These are phyloP conservation scores for Macrotis lagotis DNA, from an alignment of 2,113 vertebrate genomes.

Conservation along the genomic window DNA sequence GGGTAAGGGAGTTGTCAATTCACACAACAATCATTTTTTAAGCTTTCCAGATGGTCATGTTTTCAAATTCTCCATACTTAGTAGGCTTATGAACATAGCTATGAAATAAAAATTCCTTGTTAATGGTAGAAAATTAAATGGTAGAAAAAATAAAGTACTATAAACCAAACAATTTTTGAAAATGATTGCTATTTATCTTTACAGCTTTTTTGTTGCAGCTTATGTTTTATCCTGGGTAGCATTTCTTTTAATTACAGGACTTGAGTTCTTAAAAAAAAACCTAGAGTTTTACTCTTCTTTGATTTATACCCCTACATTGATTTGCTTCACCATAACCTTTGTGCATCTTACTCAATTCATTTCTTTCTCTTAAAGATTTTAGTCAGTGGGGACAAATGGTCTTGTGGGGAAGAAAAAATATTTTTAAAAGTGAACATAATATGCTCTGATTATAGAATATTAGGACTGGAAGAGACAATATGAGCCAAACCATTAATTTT, in stretches of 20 bases:
- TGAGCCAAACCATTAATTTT: background rate
- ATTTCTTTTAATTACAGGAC: conserved; percentile 29
- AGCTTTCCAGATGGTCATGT: conserved; percentile 28
- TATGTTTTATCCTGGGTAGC: conserved; percentile 48
- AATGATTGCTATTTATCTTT: background rate
- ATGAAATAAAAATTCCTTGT: conserved; percentile 17
- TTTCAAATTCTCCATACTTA: conserved; percentile 26
- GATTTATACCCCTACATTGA: conserved; percentile 63
- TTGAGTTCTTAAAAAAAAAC: conserved; percentile 68
- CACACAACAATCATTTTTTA: conserved; percentile 6
- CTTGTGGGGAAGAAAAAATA: no score
- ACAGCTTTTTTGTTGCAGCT: background rate
- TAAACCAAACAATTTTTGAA: conserved; percentile 38
- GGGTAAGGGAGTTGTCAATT: background rate
- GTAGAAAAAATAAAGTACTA: conserved; percentile 6
- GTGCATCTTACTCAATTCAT: conserved; percentile 60
- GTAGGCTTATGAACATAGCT: background rate
- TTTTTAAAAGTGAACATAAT: no score
- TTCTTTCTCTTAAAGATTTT: conserved; percentile 63
- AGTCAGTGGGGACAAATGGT: conserved; percentile 22
- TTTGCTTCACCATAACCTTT: conserved; percentile 53
- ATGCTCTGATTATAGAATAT: background rate
- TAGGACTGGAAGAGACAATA: background rate
- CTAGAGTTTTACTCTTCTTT: conserved; percentile 51
- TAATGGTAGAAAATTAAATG: background rate